Evolutionary conservation across 1,140 invertebrate species (phyloP).

Genomic region (Diprion similis): DNA sequence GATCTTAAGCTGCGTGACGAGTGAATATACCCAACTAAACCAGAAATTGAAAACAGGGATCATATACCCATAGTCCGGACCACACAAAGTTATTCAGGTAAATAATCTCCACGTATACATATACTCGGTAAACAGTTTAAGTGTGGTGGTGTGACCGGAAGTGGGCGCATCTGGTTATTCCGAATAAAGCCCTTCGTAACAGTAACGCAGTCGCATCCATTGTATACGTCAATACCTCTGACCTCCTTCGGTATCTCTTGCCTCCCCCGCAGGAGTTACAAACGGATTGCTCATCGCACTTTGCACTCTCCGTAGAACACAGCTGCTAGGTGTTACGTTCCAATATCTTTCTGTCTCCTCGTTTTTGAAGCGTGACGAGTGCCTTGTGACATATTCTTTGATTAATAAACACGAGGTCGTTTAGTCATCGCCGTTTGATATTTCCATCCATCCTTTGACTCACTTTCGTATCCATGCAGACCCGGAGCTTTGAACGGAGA

Average conservation of each 20-base stretch:
- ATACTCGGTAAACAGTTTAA: not conserved
- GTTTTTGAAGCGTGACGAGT: not conserved
- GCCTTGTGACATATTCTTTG: not conserved
- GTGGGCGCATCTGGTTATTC: not conserved
- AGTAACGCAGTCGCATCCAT: not conserved
- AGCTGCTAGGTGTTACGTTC: not conserved
- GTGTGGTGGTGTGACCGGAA: not conserved
- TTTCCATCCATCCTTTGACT: too few species aligned
- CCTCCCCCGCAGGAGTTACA: not conserved
- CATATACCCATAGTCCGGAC: too few species aligned
- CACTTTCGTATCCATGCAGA: too few species aligned
- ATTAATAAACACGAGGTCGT: not conserved
- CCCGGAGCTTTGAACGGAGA: not conserved
- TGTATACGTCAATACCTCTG: not conserved
- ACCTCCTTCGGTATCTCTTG: constrained; percentile 1
- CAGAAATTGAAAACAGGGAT: not conserved
- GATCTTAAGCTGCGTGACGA: not conserved
- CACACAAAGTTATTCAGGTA: too few species aligned
- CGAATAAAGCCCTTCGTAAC: not conserved
- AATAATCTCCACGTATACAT: not conserved
- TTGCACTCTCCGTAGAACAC: not conserved
- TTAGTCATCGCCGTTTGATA: not conserved
- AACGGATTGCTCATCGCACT: not conserved
- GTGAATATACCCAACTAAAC: not conserved
- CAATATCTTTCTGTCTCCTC: not conserved